Conservation (phyloP, 1,140 invertebrate genomes). For the Dysdera silvatica region DNA sequence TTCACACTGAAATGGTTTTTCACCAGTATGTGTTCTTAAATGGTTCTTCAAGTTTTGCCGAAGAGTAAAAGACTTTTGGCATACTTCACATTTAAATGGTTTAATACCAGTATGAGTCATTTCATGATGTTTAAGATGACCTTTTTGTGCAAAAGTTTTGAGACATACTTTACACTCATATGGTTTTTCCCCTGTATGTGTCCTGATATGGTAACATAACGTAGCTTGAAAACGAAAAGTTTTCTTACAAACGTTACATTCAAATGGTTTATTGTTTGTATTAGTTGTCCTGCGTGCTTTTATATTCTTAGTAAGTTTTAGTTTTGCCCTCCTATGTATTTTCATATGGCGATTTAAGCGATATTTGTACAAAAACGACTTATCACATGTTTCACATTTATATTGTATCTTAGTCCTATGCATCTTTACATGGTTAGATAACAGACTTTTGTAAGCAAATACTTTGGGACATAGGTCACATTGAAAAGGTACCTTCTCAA, state of each 20-base stretch:
- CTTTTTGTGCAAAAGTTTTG: slow-evolving; percentile 26
- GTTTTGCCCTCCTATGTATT: no score
- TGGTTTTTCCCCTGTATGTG: slow-evolving; percentile 31
- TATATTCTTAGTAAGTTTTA: no score
- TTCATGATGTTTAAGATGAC: slow-evolving; percentile 3
- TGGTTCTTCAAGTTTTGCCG: no score
- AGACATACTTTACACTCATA: slow-evolving; percentile 35
- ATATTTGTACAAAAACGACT: no score
- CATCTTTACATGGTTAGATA: not conserved
- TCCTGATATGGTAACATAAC: slow-evolving; percentile 27
- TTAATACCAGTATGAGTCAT: not conserved
- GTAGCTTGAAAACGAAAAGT: slow-evolving; percentile 21
- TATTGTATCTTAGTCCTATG: no score
- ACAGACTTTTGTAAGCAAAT: not conserved
- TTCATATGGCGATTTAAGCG: no score
- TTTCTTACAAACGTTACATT: slow-evolving; percentile 36
- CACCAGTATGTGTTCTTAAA: no score
- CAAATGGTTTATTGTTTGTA: slow-evolving; percentile 37
- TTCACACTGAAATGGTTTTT: no score
- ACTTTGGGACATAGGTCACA: slow-evolving; percentile 57
- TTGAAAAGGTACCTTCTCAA: slow-evolving; percentile 59
- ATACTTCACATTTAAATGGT: no score
- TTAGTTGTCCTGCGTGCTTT: slow-evolving; percentile 56
- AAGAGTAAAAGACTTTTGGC: slow-evolving; percentile 33
- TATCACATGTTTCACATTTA: no score